Conservation (phyloP, 2,113 vertebrate genomes). For the Salvelinus alpinus region DNA sequence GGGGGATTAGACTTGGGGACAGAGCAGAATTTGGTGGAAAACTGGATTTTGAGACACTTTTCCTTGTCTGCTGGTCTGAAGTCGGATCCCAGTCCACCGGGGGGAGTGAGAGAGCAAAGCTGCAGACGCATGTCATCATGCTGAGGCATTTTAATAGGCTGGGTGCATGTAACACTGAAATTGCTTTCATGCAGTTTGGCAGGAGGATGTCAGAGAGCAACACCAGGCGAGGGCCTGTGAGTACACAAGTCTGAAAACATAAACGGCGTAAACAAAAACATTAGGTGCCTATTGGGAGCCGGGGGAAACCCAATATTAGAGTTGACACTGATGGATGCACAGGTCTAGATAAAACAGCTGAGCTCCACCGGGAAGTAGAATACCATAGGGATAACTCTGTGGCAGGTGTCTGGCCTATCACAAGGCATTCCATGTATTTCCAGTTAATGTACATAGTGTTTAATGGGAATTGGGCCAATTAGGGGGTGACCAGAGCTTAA, state of each 20-base stretch:
- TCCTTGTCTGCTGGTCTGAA: not conserved
- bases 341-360: conserved; percentile 47
- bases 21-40: not conserved
- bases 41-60: not conserved
- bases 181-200: conserved; percentile 74
- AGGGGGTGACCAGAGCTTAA: not conserved
- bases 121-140: conserved; percentile 26
- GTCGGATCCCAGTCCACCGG: too few relatives aligned
- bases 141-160: conserved; percentile 59
- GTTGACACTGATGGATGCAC: conserved; percentile 76
- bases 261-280: conserved; percentile 72
- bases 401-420: not conserved
- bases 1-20: not conserved
- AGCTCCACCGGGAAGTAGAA: conserved; percentile 22
- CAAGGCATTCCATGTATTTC: not conserved
- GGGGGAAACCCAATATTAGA: conserved; percentile 71
- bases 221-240: conserved; percentile 69
- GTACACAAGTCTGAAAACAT: conserved; percentile 75
- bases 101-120: conserved; percentile 9
- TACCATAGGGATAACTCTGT: conserved; percentile 6
- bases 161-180: conserved; percentile 67
- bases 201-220: conserved; percentile 70
- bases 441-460: not conserved
- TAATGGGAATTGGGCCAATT: not conserved
- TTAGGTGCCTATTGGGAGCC: conserved; percentile 68